Evolutionary conservation across 2,888 invertebrate species (phyloP).

Genomic region (Laspeyria flexula): DNA sequence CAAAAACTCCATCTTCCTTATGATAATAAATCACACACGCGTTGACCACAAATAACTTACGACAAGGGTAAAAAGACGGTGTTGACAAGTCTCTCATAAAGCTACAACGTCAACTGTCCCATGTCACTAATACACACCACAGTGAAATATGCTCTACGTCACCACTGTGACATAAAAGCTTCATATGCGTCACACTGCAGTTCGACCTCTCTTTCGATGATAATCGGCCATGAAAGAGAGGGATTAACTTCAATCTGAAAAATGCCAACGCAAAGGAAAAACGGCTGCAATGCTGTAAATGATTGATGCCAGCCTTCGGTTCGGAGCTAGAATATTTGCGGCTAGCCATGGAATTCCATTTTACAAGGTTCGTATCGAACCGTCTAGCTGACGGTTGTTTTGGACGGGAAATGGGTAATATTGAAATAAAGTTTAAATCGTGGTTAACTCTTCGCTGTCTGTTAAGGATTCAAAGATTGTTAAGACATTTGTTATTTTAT

Average conservation of each 20-base stretch:
- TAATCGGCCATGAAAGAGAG: conserved; percentile 8
- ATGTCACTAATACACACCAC: neutral
- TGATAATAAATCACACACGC: too few species aligned
- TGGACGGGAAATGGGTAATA: too few species aligned
- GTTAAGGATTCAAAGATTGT: too few species aligned
- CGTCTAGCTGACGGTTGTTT: too few species aligned
- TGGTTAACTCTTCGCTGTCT: too few species aligned
- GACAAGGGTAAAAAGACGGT: too few species aligned
- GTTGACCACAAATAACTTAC: too few species aligned
- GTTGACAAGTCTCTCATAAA: neutral
- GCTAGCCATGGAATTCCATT: conserved; percentile 1
- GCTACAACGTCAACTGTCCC: neutral
- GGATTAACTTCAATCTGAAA: conserved; percentile 11
- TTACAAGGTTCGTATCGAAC: neutral
- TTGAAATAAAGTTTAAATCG: too few species aligned
- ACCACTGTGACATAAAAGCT: neutral
- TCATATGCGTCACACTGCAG: conserved; percentile 3
- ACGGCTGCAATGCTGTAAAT: conserved; percentile 8
- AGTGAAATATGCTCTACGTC: neutral
- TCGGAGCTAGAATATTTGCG: neutral
- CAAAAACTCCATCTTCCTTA: too few species aligned
- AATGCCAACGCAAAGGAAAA: conserved; percentile 3
- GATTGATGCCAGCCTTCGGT: conserved; percentile 9
- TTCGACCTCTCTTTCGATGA: conserved; percentile 4
- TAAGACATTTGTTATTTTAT: too few species aligned